phyloP scores from a whole-genome alignment of 1,140 invertebrate genomes.

The Pogonomyrmex californicus region DNA sequence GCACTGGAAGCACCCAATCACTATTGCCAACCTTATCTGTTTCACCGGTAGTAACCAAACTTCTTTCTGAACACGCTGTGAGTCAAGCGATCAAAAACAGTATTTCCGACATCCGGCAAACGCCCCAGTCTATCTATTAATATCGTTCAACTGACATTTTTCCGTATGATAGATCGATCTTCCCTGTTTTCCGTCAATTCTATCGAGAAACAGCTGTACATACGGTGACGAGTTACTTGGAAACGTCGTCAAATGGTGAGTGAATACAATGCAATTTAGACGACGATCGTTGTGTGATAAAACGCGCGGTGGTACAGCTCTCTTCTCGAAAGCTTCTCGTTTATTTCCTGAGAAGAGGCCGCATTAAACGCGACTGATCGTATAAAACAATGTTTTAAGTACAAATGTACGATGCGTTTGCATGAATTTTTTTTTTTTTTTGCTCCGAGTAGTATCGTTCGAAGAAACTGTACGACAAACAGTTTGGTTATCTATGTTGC shows the following conservation, averaged over 20 bases:
- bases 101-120: conserved; percentile 81
- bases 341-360: not conserved
- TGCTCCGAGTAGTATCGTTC: not conserved
- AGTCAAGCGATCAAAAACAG: conserved; percentile 45
- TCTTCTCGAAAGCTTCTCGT: not conserved
- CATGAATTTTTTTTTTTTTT: not conserved
- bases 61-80: too few relatives aligned
- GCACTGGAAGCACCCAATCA: too few relatives aligned
- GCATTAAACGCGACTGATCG: not conserved
- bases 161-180: conserved; percentile 22
- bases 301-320: not conserved
- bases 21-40: too few relatives aligned
- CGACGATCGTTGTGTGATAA: not conserved
- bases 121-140: conserved; percentile 74
- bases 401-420: not conserved
- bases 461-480: too few relatives aligned
- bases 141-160: conserved; percentile 41
- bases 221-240: not conserved
- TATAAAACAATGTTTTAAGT: not conserved
- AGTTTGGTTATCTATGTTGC: conserved; percentile 22
- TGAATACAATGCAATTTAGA: not conserved
- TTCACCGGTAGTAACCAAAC: too few relatives aligned
- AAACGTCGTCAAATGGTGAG: conserved; percentile 59
- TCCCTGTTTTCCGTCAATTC: conserved; percentile 41
- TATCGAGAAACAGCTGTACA: not conserved